Percentiles rank a stretch among this genome's conserved stretches.
These are phyloP conservation scores for Heterocephalus glaber DNA, from an alignment of 2,113 vertebrate genomes.

Conservation along the genomic window DNA sequence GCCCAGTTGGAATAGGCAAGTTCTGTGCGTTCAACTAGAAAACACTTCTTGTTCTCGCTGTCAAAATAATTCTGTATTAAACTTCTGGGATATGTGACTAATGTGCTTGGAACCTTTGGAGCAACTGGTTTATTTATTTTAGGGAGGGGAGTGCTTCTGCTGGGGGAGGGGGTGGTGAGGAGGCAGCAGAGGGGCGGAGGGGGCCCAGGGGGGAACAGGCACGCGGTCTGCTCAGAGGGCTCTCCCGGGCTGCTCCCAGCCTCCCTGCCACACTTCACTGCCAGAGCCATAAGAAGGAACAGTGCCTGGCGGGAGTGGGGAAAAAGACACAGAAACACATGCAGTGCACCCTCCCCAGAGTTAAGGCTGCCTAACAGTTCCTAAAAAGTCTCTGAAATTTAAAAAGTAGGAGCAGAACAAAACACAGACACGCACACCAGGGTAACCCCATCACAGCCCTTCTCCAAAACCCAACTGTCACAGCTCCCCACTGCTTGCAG, in stretches of 20 bases:
- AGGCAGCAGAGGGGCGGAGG: constrained; percentile 6
- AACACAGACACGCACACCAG: not conserved
- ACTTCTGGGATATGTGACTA: constrained; percentile 74
- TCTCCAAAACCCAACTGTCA: not conserved
- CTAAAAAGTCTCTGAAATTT: constrained; percentile 66
- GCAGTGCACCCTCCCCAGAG: fast-evolving
- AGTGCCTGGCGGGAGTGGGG: not conserved
- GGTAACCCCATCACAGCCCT: not conserved
- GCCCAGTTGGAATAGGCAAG: constrained; percentile 80
- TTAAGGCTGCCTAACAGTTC: constrained; percentile 58
- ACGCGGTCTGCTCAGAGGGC: not conserved
- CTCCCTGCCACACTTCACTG: not conserved
- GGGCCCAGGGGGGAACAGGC: fast-evolving
- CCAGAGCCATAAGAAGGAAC: not conserved
- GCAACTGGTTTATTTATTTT: constrained; percentile 78
- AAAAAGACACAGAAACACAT: not conserved
- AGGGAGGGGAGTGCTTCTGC: constrained; percentile 69
- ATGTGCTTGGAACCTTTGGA: constrained; percentile 75
- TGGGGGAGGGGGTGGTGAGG: constrained; percentile 32
- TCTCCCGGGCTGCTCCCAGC: not conserved
- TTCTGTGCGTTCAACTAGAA: constrained; percentile 77
- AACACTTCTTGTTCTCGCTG: constrained; percentile 70
- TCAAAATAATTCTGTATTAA: constrained; percentile 77
- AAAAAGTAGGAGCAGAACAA: constrained; percentile 37
- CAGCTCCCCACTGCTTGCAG: not conserved